Percentiles rank a stretch among this genome's conserved stretches.
These are phyloP conservation scores for Proisotoma minuta DNA, from an alignment of 2,888 invertebrate species.

Conservation along the genomic window DNA sequence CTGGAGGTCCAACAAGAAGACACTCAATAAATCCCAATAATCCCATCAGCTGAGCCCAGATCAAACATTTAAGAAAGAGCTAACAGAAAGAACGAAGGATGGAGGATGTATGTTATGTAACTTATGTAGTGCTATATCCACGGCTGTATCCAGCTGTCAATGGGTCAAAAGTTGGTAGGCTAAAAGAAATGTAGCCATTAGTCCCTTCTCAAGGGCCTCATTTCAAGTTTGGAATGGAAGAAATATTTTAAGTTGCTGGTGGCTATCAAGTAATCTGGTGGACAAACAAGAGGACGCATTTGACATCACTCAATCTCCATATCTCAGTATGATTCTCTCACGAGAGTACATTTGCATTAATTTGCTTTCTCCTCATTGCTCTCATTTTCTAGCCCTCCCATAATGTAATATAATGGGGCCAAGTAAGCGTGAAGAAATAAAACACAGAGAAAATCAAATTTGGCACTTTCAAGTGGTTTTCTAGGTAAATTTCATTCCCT, in stretches of 20 bases:
- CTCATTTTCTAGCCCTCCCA: conserved; percentile 6
- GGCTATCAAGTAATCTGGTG: no score
- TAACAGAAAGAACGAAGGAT: no score
- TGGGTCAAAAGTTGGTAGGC: conserved; percentile 25
- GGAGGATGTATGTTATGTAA: background rate
- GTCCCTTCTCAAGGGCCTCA: conserved; percentile 45
- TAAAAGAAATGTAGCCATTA: conserved; percentile 33
- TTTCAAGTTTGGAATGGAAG: conserved; percentile 39
- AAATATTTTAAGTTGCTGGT: no score
- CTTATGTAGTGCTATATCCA: background rate
- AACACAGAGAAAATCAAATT: conserved; percentile 46
- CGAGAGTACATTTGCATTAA: conserved; percentile 47
- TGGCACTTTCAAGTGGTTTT: conserved; percentile 45
- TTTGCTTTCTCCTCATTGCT: conserved; percentile 21
- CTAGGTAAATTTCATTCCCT: conserved; percentile 33
- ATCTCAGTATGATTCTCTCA: conserved; percentile 46
- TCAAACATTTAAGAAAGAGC: conserved; percentile 19
- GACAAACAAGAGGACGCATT: no score
- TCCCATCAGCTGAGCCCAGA: conserved; percentile 34
- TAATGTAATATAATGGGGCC: conserved; percentile 27
- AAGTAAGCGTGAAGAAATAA: conserved; percentile 41
- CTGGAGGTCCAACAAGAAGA: no score
- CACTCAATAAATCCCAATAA: conserved; percentile 46
- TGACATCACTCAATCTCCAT: conserved; percentile 47
- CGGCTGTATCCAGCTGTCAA: conserved; percentile 29